Base-by-base conservation (phyloP, 1,140 invertebrate species). In the Drosophila ogumai region DNA sequence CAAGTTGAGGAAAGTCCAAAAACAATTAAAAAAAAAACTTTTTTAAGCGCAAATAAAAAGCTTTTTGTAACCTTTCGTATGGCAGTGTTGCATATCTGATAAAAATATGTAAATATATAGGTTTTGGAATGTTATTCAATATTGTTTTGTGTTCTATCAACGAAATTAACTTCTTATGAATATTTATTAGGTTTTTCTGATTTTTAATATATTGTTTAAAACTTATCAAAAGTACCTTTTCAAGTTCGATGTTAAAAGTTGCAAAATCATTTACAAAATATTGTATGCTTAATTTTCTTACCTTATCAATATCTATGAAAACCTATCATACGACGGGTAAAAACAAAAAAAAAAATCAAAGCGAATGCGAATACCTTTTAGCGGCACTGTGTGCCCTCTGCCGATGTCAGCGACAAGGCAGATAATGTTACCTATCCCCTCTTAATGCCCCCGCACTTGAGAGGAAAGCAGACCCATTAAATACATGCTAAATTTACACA, bases 301-400 rank as follows among this genome's bases (percentile, higher is more conserved):
- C 5, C 15, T 17, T 17, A 34, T 13, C 17, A 19, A 19, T 19
- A 13, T 13, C 3, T 19, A 52, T 28, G 2, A 22, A 44, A 34
- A 13, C 17, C 17, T 52, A 32, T 17, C 50, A 52, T 54, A 54
- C 32, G 49, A 34, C 10, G 31, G 32, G 17, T 46, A 73, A 46
- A 47, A 49, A 46, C 56, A 56, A 59, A 55, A 19, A 50, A 46
- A 47, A 25, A 47, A 47, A 38, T 47, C 50, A 46, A 52, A 31
- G 3, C 47, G 15, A 49, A 49, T 31, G 46, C 41, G 58, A 57
- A 67, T 66, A 76, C 65, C 78, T 90, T 84, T 81, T 43, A 84
- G 63, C 28, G 67, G 73, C 81, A 88, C 84, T 81, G 80, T 88
- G 81, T 90, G 77, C 77, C 61, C 66, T 61, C 69, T 72, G 59